A percentile compares a stretch with the other conserved stretches of the same genome.
Evolutionary conservation across 2,113 vertebrate genomes (phyloP).

Genomic region (Stegastes partitus): DNA sequence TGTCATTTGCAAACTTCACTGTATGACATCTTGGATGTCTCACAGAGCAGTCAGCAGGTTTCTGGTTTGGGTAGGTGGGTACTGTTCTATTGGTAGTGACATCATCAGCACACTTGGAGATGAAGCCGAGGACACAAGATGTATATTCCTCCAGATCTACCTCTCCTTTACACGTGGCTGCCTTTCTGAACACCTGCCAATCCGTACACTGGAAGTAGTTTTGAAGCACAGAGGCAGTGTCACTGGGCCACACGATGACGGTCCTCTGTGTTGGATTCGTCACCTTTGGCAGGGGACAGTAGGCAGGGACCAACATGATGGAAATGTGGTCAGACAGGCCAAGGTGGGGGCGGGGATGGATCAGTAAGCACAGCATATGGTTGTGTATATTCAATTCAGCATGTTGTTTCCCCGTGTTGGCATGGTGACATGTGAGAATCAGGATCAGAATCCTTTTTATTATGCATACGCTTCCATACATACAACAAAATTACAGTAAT

Average conservation of each 20-base stretch:
- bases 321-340: background rate
- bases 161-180: background rate
- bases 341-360: background rate
- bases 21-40: too few species aligned
- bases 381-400: background rate
- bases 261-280: background rate
- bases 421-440: background rate
- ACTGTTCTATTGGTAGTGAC: constrained; percentile 1
- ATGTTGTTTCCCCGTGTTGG: background rate
- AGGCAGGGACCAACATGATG: background rate
- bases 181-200: background rate
- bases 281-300: background rate
- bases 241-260: too few species aligned
- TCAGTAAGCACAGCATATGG: background rate
- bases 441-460: too few species aligned
- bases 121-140: background rate
- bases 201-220: background rate
- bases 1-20: too few species aligned
- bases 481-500: too few species aligned
- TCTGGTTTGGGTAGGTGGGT: background rate
- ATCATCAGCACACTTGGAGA: background rate
- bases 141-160: background rate
- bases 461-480: too few species aligned
- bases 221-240: too few species aligned
- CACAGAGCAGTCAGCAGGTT: background rate